phyloP scores from a whole-genome alignment of 1,140 invertebrate species.

The Aphelenchoides fujianensis region DNA sequence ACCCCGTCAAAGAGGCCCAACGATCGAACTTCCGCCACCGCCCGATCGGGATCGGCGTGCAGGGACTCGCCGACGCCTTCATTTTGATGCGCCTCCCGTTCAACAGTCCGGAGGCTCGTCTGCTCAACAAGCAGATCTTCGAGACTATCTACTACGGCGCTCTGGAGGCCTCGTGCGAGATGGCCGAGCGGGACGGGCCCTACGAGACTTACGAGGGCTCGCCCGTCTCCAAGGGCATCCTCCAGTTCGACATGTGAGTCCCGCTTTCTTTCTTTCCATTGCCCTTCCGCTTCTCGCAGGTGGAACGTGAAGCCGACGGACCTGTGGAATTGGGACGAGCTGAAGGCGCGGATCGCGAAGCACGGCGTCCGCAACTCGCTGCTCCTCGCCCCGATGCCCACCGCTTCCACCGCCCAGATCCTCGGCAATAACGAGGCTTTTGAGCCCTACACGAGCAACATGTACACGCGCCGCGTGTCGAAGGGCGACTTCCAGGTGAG shows the following conservation, averaged over 20 bases:
- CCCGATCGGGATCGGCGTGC: conserved; percentile 88
- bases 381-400: conserved; percentile 94
- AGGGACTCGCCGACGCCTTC: conserved; percentile 88
- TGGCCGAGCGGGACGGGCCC: conserved; percentile 75
- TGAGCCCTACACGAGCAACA: conserved; percentile 96
- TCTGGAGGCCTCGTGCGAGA: conserved; percentile 89
- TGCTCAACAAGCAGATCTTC: conserved; percentile 92
- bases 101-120: conserved; percentile 73
- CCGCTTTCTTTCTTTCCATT: too few species aligned
- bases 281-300: too few species aligned
- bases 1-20: conserved; percentile 76
- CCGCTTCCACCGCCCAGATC: conserved; percentile 97
- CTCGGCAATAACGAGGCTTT: conserved; percentile 97
- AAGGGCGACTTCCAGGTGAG: conserved; percentile 83
- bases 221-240: conserved; percentile 88
- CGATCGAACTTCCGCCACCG: conserved; percentile 84
- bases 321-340: conserved; percentile 80
- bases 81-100: conserved; percentile 90
- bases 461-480: conserved; percentile 86
- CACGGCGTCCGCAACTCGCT: conserved; percentile 91
- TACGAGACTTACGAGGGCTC: conserved; percentile 78
- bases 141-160: conserved; percentile 97
- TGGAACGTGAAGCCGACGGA: conserved; percentile 75
- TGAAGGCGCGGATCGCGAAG: conserved; percentile 82
- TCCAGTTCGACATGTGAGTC: conserved; percentile 99